These are phyloP conservation scores for Carcinoscorpius rotundicauda DNA, from an alignment of 1,140 invertebrate species.

Conservation along the genomic window DNA sequence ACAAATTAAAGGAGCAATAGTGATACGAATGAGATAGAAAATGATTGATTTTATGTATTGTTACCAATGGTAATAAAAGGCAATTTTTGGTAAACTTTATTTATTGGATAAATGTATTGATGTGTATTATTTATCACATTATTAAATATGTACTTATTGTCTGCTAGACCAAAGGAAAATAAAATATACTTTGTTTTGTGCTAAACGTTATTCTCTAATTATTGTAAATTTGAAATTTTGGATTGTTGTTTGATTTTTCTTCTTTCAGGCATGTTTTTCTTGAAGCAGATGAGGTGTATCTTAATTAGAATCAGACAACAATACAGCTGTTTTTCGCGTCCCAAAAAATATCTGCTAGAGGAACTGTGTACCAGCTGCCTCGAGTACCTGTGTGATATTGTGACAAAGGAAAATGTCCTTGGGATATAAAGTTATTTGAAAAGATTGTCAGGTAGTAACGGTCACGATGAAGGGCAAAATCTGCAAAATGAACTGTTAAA, in stretches of 20 bases:
- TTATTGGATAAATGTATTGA: too few relatives aligned
- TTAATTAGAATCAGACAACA: slow-evolving; percentile 49
- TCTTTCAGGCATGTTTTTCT: slow-evolving; percentile 13
- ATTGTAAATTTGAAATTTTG: too few relatives aligned
- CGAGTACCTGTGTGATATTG: slow-evolving; percentile 40
- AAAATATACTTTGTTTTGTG: too few relatives aligned
- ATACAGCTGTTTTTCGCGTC: slow-evolving; percentile 51
- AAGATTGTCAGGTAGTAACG: not conserved
- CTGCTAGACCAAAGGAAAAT: too few relatives aligned
- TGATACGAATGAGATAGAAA: too few relatives aligned
- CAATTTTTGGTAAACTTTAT: too few relatives aligned
- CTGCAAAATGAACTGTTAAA: slow-evolving; percentile 38
- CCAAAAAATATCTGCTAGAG: slow-evolving; percentile 52
- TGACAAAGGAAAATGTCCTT: slow-evolving; percentile 37
- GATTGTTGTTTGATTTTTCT: not conserved
- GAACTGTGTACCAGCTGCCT: slow-evolving; percentile 47
- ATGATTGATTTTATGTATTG: too few relatives aligned
- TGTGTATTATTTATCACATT: too few relatives aligned
- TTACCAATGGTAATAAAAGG: too few relatives aligned
- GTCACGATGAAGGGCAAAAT: slow-evolving; percentile 10
- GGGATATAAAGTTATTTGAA: slow-evolving; percentile 35
- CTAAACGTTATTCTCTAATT: too few relatives aligned
- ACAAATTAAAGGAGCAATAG: too few relatives aligned
- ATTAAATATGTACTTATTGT: too few relatives aligned
- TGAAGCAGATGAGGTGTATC: slow-evolving; percentile 38